Percentiles rank a stretch among this genome's conserved stretches.
Conservation (phyloP, 2,113 vertebrate genomes). For the Pedetes capensis region DNA sequence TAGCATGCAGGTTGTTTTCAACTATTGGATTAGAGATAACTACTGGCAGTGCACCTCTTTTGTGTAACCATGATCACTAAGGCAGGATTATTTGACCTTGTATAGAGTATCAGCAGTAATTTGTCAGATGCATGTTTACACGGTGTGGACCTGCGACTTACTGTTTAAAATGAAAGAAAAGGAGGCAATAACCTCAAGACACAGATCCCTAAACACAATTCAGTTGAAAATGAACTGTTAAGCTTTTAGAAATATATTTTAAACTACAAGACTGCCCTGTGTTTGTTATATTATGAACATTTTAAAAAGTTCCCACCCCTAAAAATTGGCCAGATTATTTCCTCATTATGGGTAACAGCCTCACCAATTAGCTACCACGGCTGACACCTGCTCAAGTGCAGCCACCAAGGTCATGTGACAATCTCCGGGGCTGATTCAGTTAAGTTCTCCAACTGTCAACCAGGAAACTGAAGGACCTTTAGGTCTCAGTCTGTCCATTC, state of each 20-base stretch:
- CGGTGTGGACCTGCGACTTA: slow-evolving; percentile 77
- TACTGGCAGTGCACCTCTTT: slow-evolving; percentile 81
- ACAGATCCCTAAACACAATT: slow-evolving; percentile 82
- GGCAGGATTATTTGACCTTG: slow-evolving; percentile 80
- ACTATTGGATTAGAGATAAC: slow-evolving; percentile 77
- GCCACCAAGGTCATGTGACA: slow-evolving; percentile 61
- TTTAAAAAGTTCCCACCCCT: slow-evolving; percentile 86
- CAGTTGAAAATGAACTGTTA: slow-evolving; percentile 81
- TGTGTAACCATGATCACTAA: slow-evolving; percentile 76
- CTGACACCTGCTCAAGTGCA: slow-evolving; percentile 55
- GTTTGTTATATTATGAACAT: slow-evolving; percentile 77
- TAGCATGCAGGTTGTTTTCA: slow-evolving; percentile 83
- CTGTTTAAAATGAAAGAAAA: slow-evolving; percentile 30
- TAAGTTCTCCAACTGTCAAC: slow-evolving; percentile 54
- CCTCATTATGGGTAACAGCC: slow-evolving; percentile 60
- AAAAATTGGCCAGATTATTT: slow-evolving; percentile 82
- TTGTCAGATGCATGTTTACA: slow-evolving; percentile 78
- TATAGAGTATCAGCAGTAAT: slow-evolving; percentile 76
- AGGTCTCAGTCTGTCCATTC: slow-evolving; percentile 30
- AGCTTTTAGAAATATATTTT: slow-evolving; percentile 83
- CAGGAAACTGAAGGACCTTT: slow-evolving; percentile 56
- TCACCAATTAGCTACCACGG: slow-evolving; percentile 69
- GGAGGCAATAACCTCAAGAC: slow-evolving; percentile 65
- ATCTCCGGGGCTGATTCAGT: neutral
- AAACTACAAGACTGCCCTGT: slow-evolving; percentile 84